A percentile compares a stretch with the other conserved stretches of the same genome.
Conservation (phyloP, 2,113 vertebrate species). For the Myotis yumanensis region DNA sequence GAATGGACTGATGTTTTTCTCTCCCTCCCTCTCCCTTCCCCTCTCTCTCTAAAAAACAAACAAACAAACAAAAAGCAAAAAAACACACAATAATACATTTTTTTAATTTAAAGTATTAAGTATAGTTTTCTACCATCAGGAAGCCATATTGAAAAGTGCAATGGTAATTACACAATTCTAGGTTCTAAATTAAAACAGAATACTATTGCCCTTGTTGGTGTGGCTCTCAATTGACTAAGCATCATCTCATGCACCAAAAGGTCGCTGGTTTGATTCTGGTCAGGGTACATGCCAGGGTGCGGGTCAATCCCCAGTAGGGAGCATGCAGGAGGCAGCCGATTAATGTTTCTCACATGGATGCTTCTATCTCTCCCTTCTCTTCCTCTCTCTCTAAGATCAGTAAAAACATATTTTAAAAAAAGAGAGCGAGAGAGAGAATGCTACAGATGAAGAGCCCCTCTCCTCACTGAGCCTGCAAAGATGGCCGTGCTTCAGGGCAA, state of each 20-base stretch:
- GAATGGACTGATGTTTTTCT: too few relatives aligned
- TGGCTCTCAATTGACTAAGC: too few relatives aligned
- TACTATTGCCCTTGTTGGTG: not conserved
- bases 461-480: not conserved
- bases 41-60: too few relatives aligned
- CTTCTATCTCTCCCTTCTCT: not conserved
- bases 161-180: not conserved
- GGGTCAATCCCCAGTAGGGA: too few relatives aligned
- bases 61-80: too few relatives aligned
- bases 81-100: too few relatives aligned
- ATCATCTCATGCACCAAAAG: too few relatives aligned
- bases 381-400: not conserved
- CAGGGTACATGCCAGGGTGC: too few relatives aligned
- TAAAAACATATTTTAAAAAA: not conserved
- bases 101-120: not conserved
- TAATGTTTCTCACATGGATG: not conserved
- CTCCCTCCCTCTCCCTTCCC: too few relatives aligned
- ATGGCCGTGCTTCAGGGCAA: accelerated
- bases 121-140: not conserved
- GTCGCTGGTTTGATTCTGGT: too few relatives aligned
- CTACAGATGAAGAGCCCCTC: too few relatives aligned
- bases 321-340: not conserved
- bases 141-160: not conserved
- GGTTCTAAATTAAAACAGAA: not conserved
- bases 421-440: not conserved